Base-by-base conservation (phyloP, 2,797 vertebrate species). In the Australoheros facetus region DNA sequence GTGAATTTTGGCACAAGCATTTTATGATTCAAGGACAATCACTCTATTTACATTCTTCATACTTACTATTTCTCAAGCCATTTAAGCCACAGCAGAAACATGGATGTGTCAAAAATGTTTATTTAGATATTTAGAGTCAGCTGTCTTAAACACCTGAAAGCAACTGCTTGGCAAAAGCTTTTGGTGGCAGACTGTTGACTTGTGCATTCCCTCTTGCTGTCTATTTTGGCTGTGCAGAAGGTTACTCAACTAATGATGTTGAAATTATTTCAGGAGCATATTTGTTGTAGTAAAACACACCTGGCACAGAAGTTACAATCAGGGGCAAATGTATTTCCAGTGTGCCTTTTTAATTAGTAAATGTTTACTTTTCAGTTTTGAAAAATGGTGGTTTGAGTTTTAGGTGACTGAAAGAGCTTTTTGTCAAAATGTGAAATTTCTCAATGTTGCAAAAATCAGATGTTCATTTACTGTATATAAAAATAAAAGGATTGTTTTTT, bases 21-120 rank as follows among this genome's bases (percentile, higher is more conserved):
- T 79, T 77, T 5, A 54, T 75, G 51, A 69, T 75, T 78, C 2
- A n/a, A 56, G 30, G 34, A 89, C 90, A 93, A 91, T 79, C 87
- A 80, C 79, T 85, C 37, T 91, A 79, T 80, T 93, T 89, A 88
- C 82, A 88, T 88, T 92, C 79, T 77, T 91, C 80, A 85, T 81
- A 80, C 80, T 76, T 88, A 71, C 75, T 72, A 75, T 88, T 86
- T 73, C 85, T 51, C 1, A 19, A 84, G 56, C 79, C 51, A 77
- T 82, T 82, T 59, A 32, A 77, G 74, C 80, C 85, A 78, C 60
- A 77, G 77, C 71, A 87, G 71, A 90, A 85, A 86, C 81, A 77
- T 23, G 14, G 80, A 84, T 83, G 73, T 84, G 77, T 87, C 55
- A 72, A 83, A 37, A 79, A 80, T 86, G 81, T 92, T 92, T 92